Evolutionary conservation across 2,797 vertebrate genomes (phyloP).

Genomic region (Prunella strophiata): DNA sequence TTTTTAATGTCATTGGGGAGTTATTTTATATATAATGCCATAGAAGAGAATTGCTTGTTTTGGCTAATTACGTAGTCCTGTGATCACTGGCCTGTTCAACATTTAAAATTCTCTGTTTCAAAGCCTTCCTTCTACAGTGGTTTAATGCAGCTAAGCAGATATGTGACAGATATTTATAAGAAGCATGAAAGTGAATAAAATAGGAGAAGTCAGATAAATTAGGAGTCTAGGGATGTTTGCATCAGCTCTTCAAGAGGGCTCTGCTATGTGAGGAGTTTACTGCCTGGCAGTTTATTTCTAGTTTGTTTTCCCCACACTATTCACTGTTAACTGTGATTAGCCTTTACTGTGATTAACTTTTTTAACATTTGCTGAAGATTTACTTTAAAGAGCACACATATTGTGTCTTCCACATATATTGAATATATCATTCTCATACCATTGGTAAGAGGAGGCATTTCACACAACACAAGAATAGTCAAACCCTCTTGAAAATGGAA

Average conservation of each 20-base stretch:
- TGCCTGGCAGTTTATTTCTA: conserved; percentile 48
- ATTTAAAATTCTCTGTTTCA: conserved; percentile 60
- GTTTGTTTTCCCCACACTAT: not conserved
- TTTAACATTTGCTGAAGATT: not conserved
- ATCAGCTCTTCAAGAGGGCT: conserved; percentile 19
- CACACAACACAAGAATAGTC: not conserved
- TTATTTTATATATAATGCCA: conserved; percentile 5
- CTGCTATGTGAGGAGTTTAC: conserved; percentile 25
- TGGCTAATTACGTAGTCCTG: conserved; percentile 40
- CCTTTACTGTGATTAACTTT: conserved; percentile 41
- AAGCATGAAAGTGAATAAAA: conserved; percentile 72
- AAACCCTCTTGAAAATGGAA: not conserved
- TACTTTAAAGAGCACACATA: not conserved
- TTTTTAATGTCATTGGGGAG: not conserved
- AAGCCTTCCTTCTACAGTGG: conserved; percentile 34
- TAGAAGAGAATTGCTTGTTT: conserved; percentile 55
- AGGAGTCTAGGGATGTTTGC: conserved; percentile 49
- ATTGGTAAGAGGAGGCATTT: not conserved
- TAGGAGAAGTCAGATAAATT: conserved; percentile 64
- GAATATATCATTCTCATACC: not conserved
- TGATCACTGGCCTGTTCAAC: conserved; percentile 46
- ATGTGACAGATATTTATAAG: conserved; percentile 60
- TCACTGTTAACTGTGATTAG: conserved; percentile 23
- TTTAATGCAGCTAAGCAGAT: conserved; percentile 59
- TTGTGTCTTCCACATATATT: not conserved